phyloP scores from a whole-genome alignment of 1,140 invertebrate genomes.

The Artemia franciscana region DNA sequence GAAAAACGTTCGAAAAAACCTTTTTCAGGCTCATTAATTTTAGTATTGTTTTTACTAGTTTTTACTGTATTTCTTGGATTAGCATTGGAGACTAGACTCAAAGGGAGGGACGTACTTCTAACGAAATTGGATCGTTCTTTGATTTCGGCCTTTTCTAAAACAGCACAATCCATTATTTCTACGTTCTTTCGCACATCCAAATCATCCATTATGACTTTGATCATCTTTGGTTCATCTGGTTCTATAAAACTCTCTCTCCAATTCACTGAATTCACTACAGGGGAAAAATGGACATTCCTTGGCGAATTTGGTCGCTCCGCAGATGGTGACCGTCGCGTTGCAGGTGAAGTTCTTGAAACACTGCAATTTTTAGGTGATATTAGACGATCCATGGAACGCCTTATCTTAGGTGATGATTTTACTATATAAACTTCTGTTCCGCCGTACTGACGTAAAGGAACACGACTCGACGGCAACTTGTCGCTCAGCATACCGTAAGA shows the following conservation, averaged over 20 bases:
- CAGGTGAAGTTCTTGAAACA: no score
- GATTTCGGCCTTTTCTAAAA: neutral
- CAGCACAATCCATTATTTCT: neutral
- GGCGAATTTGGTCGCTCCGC: constrained; percentile 33
- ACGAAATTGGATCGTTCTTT: neutral
- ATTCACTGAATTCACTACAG: constrained; percentile 41
- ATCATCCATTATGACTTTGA: neutral
- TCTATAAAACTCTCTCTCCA: constrained; percentile 28
- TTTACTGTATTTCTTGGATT: neutral
- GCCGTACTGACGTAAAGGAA: no score
- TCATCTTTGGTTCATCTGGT: neutral
- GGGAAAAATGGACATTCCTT: constrained; percentile 37
- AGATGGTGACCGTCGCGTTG: no score
- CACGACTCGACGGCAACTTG: no score
- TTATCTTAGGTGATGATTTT: no score
- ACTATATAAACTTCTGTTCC: no score
- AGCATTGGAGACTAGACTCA: neutral
- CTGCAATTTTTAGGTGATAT: no score
- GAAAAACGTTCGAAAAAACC: neutral
- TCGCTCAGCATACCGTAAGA: no score
- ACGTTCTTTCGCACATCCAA: neutral
- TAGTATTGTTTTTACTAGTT: neutral
- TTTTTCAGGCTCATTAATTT: neutral
- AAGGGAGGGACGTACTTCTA: neutral
- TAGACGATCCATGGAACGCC: no score